Conservation (phyloP, 2,888 invertebrate species). For the Pseudoips prasinana region DNA sequence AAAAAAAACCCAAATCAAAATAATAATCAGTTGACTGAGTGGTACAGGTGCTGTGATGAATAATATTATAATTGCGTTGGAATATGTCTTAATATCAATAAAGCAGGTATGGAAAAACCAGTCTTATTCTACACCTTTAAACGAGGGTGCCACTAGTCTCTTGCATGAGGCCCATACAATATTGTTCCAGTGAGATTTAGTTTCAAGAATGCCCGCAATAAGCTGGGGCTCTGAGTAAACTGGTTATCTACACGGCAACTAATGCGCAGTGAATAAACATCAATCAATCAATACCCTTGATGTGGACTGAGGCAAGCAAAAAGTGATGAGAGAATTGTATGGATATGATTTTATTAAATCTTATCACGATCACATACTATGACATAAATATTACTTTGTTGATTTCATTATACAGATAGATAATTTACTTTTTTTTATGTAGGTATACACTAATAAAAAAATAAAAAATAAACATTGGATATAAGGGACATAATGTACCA, state of each 20-base stretch:
- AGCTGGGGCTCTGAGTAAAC: constrained; percentile 13
- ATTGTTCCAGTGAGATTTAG: too few species aligned
- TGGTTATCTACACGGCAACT: constrained; percentile 31
- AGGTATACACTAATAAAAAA: too few species aligned
- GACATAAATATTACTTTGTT: too few species aligned
- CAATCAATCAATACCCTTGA: constrained; percentile 69
- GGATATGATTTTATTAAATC: constrained; percentile 42
- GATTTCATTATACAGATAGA: too few species aligned
- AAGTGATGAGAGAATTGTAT: constrained; percentile 26
- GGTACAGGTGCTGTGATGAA: constrained; percentile 36
- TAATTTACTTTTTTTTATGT: too few species aligned
- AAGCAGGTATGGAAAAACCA: constrained; percentile 51
- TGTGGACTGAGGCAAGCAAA: constrained; percentile 57
- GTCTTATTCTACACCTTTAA: constrained; percentile 20
- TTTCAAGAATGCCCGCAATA: too few species aligned
- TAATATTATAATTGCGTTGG: constrained; percentile 39
- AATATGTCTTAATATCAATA: constrained; percentile 68
- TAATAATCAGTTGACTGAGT: constrained; percentile 34
- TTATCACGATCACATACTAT: too few species aligned
- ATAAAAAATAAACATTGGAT: too few species aligned
- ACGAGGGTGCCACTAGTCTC: too few species aligned
- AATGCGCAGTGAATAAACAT: constrained; percentile 69
- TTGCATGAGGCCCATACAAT: too few species aligned
- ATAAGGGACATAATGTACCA: too few species aligned
- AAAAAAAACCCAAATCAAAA: constrained; percentile 25